Base-by-base conservation (phyloP, 1,140 invertebrate species). In the Hylyphantes graminicola region DNA sequence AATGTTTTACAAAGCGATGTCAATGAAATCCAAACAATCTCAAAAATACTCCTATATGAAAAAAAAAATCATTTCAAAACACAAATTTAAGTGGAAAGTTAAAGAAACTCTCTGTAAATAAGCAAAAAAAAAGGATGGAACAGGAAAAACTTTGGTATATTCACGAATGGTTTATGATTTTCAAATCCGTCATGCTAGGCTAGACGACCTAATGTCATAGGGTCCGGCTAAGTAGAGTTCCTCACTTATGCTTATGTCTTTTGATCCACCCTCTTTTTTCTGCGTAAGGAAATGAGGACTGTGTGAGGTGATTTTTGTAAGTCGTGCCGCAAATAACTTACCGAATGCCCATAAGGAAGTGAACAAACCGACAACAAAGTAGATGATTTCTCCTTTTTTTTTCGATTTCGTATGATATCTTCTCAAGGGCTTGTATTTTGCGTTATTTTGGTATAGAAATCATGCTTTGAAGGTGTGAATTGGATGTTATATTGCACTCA, bases 291-390 rank as follows among this genome's bases (percentile, higher is more conserved):
- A 79, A 54, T 53, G 54, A 70, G 68, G 68, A 81, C 61, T 73
- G 53, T 63, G 54, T 17, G 54, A 73, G 79, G 73, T 81, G 79
- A 81, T 81, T 81, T 80, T 81, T 81, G n/a, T 35, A 19, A 68
- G 55, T 51, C 68, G 79, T 59, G 65, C 73, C 79, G 54, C 65
- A 81, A 73, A 81, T 81, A 81, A 81, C 79, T 81, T 81, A 73
- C 67, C 55, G 64, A 64, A 57, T 51, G 48, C 67, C 63, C 79
- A 81, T 81, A 81, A 81, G 79, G 79, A 81, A 81, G 79, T 81
- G 55, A 81, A 57, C n/a, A n/a, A 55, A 50, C 55, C 79, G 63
- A 79, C 77, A 51, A 73, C 79, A 73, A 81, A 73, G 77, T 61
- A 48, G 50, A 50, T 21, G n/a, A 68, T 68, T 70, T 79, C 12